These are phyloP conservation scores for Leptopilina boulardi DNA, from an alignment of 1,140 invertebrate species.

Conservation along the genomic window DNA sequence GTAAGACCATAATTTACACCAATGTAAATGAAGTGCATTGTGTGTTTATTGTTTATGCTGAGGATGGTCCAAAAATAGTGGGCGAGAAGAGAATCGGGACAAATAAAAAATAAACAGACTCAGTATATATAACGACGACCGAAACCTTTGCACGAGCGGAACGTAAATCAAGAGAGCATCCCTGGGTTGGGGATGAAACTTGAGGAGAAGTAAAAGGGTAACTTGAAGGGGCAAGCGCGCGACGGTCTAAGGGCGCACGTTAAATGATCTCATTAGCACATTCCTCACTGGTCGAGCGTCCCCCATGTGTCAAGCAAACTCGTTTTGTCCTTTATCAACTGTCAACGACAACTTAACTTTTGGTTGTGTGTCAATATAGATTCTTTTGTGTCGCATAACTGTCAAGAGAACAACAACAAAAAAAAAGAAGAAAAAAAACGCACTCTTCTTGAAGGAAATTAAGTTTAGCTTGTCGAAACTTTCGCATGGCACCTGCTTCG, in stretches of 20 bases:
- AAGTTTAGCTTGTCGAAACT: too few relatives aligned
- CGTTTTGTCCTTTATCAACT: slow-evolving; percentile 54
- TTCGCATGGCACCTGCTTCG: not conserved
- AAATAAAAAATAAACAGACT: not conserved
- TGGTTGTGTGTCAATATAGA: slow-evolving; percentile 58
- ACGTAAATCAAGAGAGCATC: not conserved
- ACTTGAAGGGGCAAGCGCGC: slow-evolving; percentile 30
- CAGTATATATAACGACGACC: not conserved
- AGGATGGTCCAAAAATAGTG: not conserved
- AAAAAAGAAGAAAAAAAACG: too few relatives aligned
- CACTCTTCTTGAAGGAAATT: too few relatives aligned
- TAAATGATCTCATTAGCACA: slow-evolving; percentile 76
- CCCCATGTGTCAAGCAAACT: slow-evolving; percentile 69
- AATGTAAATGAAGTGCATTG: slow-evolving; percentile 9
- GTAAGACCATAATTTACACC: not conserved
- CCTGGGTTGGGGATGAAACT: slow-evolving; percentile 45
- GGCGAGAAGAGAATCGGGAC: not conserved
- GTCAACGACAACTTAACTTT: slow-evolving; percentile 63
- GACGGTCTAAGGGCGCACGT: slow-evolving; percentile 50
- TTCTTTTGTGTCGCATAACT: slow-evolving; percentile 49
- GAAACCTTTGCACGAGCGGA: slow-evolving; percentile 1
- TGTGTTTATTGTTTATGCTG: not conserved
- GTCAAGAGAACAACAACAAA: too few relatives aligned
- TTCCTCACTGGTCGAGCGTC: slow-evolving; percentile 66
- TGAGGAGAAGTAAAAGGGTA: slow-evolving; percentile 43